Conservation (phyloP, 2,113 vertebrate genomes). For the Marmota monax region DNA sequence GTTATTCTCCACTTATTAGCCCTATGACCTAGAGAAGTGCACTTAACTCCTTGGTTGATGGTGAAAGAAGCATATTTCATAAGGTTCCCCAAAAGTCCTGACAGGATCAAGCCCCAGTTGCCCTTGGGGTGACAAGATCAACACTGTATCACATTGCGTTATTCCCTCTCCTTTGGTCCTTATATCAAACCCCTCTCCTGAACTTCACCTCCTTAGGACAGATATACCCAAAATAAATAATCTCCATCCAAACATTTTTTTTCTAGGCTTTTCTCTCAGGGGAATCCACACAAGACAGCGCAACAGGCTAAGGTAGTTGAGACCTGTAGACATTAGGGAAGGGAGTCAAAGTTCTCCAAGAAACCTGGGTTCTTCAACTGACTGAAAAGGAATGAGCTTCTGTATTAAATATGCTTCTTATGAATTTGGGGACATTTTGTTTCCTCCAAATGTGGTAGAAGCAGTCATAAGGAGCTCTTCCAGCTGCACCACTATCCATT, state of each 20-base stretch:
- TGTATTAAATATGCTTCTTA: background rate
- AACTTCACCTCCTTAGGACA: background rate
- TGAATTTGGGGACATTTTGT: background rate
- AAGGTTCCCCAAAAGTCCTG: background rate
- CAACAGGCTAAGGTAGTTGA: background rate
- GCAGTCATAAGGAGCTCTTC: background rate
- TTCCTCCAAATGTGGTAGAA: background rate
- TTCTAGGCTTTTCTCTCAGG: background rate
- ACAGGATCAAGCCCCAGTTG: background rate
- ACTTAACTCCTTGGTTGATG: background rate
- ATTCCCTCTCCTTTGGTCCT: background rate
- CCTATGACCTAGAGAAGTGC: background rate
- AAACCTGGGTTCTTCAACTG: background rate
- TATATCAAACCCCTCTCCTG: background rate
- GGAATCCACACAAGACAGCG: background rate
- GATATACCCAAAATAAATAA: background rate
- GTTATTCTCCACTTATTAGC: background rate
- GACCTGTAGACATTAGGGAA: background rate
- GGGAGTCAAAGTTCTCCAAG: background rate
- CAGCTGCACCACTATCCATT: background rate
- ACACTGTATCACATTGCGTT: background rate
- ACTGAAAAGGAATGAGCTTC: background rate
- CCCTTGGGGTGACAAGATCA: background rate
- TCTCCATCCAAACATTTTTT: background rate
- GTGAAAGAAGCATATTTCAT: background rate